A percentile compares a stretch with the other conserved stretches of the same genome.
Conservation (phyloP, 2,888 invertebrate genomes). For the Drosophila mimica region DNA sequence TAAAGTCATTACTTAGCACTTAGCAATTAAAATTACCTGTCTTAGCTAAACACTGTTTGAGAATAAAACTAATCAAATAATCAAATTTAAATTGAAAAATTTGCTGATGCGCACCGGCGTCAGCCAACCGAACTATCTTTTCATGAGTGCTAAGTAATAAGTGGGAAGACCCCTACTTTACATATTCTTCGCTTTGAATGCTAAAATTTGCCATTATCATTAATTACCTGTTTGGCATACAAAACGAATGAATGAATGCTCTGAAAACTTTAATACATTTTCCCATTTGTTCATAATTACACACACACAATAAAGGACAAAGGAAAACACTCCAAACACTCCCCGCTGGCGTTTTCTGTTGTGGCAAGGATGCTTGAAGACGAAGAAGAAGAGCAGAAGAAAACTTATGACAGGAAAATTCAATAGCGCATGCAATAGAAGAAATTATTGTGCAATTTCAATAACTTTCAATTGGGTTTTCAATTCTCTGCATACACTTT, state of each 20-base stretch:
- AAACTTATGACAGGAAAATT: conserved; percentile 75
- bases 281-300: conserved; percentile 62
- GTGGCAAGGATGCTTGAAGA: conserved; percentile 32
- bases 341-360: not conserved
- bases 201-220: conserved; percentile 37
- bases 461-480: conserved; percentile 81
- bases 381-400: conserved; percentile 24
- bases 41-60: conserved; percentile 1
- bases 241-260: conserved; percentile 3
- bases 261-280: conserved; percentile 50
- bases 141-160: conserved; percentile 29
- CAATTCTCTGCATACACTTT: conserved; percentile 73
- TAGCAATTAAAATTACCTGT: not conserved
- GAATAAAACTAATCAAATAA: conserved; percentile 17
- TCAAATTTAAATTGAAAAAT: conserved; percentile 5
- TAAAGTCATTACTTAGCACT: not conserved
- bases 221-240: conserved; percentile 50
- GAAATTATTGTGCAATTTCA: conserved; percentile 82
- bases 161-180: conserved; percentile 14
- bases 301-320: conserved; percentile 56
- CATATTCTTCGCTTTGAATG: conserved; percentile 32
- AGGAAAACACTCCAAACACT: conserved; percentile 4
- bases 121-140: conserved; percentile 32
- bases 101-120: conserved; percentile 17
- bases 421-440: conserved; percentile 80